Conservation (phyloP, 2,888 invertebrate species). For the Thymelicus lineola region DNA sequence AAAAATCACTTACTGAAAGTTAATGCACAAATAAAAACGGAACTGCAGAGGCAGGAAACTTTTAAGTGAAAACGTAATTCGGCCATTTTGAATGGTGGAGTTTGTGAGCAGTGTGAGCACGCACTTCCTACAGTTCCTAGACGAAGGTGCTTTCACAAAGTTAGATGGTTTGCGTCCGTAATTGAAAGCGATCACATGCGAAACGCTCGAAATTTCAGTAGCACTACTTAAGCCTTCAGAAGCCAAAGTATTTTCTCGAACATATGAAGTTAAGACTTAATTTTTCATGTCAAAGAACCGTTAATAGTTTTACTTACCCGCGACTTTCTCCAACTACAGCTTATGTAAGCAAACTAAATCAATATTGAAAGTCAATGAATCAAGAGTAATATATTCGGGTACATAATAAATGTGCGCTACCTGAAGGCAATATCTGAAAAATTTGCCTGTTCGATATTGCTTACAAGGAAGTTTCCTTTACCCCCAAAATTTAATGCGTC, state of each 20-base stretch:
- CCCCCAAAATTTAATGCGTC: conserved; percentile 85
- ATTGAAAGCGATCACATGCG: conserved; percentile 21
- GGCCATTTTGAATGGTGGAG: conserved; percentile 16
- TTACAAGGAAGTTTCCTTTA: conserved; percentile 85
- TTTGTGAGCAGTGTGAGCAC: conserved; percentile 22
- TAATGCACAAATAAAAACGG: conserved; percentile 3
- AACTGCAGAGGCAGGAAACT: conserved; percentile 5
- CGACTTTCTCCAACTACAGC: conserved; percentile 74
- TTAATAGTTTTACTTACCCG: conserved; percentile 57
- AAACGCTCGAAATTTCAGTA: conserved; percentile 13
- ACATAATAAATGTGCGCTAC: conserved; percentile 86
- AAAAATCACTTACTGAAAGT: too few relatives aligned
- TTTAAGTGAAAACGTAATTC: conserved; percentile 9
- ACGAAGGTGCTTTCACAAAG: conserved; percentile 23
- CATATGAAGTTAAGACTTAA: conserved; percentile 57
- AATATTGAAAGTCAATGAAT: conserved; percentile 85
- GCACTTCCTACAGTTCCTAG: conserved; percentile 42
- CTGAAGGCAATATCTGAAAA: conserved; percentile 86
- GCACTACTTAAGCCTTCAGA: conserved; percentile 15
- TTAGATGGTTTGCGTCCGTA: conserved; percentile 23
- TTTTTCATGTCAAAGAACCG: conserved; percentile 66
- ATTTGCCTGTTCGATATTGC: conserved; percentile 85
- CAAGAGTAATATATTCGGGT: conserved; percentile 86
- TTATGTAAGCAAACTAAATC: conserved; percentile 85
- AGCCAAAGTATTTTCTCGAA: conserved; percentile 24